Percentiles rank a stretch among this genome's conserved stretches.
Evolutionary conservation across 2,113 vertebrate species (phyloP).

Genomic region (Apeltes quadracus): DNA sequence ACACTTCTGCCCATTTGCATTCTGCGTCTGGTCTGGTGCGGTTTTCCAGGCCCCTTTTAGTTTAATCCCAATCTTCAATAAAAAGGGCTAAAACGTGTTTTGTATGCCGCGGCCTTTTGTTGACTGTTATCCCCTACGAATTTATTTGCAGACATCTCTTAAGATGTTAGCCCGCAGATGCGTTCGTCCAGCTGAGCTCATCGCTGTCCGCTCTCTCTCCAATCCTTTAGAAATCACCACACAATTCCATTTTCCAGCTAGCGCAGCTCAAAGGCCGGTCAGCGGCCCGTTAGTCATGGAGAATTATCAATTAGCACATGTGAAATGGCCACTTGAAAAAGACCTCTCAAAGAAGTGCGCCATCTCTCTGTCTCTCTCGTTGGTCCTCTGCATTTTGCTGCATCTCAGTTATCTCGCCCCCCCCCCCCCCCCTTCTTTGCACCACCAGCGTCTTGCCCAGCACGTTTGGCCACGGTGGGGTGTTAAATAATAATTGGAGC

Average conservation of each 20-base stretch:
- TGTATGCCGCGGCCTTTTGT: conserved; percentile 16
- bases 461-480: conserved; percentile 24
- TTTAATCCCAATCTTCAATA: conserved; percentile 12
- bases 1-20: neutral
- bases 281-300: conserved; percentile 67
- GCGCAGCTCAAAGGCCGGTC: conserved; percentile 68
- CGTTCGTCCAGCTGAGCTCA: conserved; percentile 43
- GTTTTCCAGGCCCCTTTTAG: neutral
- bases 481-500: conserved; percentile 57
- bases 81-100: conserved; percentile 3
- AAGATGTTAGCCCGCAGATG: conserved; percentile 29
- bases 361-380: conserved; percentile 44
- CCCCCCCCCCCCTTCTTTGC: conserved; percentile 43
- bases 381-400: conserved; percentile 41
- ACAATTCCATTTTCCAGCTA: conserved; percentile 67
- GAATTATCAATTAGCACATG: conserved; percentile 78
- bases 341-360: conserved; percentile 68
- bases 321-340: conserved; percentile 79
- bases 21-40: neutral
- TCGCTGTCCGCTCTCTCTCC: conserved; percentile 36
- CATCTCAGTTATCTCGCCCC: conserved; percentile 49
- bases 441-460: conserved; percentile 32
- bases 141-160: conserved; percentile 45
- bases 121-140: conserved; percentile 27
- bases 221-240: conserved; percentile 67